Conservation (phyloP, 92 coral and sea anemone species). For the Meandrina meandrites region DNA sequence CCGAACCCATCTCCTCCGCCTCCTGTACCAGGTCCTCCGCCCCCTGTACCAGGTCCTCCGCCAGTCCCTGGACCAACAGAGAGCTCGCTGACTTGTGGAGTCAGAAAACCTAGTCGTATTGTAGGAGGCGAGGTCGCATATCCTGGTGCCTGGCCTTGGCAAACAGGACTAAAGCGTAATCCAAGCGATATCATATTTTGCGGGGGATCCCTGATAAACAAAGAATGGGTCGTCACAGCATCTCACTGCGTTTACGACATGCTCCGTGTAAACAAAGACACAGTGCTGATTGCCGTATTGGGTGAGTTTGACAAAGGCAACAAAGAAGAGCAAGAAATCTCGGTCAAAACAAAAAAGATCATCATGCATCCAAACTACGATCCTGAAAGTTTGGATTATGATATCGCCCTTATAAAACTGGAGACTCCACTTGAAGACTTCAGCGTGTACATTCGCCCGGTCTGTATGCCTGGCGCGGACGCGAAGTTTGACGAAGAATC, state of each 20-base stretch:
- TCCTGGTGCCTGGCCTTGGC: conserved; percentile 86
- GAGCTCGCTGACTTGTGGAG: conserved; percentile 52
- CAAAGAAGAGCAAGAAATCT: conserved; percentile 62
- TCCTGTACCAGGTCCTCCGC: not conserved
- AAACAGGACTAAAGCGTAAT: conserved; percentile 43
- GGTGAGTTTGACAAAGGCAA: conserved; percentile 65
- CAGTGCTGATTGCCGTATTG: conserved; percentile 41
- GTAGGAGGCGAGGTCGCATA: conserved; percentile 67
- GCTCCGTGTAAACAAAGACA: conserved; percentile 27
- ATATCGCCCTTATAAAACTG: conserved; percentile 56
- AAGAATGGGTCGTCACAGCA: conserved; percentile 73
- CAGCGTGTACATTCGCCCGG: conserved; percentile 58
- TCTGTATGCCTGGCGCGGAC: conserved; percentile 50
- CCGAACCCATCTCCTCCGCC: not conserved
- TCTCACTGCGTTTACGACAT: conserved; percentile 71
- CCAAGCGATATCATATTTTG: conserved; percentile 52
- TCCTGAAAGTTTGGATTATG: conserved; percentile 56
- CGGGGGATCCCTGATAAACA: conserved; percentile 64
- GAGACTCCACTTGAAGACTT: conserved; percentile 47
- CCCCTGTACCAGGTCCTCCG: not conserved
- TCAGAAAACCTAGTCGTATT: conserved; percentile 61
- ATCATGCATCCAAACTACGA: conserved; percentile 59
- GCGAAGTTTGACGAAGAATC: conserved; percentile 48
- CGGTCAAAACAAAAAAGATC: conserved; percentile 41
- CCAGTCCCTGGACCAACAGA: conserved; percentile 21